Evolutionary conservation across 2,113 vertebrate species (phyloP).

Genomic region (Eretmodus cyanostictus): DNA sequence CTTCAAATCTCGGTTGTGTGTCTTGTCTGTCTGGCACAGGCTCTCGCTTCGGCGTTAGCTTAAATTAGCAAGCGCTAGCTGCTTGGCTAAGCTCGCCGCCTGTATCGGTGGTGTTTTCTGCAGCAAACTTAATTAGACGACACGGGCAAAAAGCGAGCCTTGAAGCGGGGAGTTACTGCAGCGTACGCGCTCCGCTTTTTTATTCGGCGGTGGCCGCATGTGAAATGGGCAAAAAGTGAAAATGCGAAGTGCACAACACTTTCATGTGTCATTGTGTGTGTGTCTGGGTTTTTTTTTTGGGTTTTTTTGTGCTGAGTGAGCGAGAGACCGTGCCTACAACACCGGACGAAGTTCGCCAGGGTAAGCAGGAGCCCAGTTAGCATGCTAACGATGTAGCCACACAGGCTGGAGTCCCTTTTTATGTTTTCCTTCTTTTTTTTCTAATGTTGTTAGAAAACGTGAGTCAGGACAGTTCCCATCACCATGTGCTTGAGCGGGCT

Average conservation of each 20-base stretch:
- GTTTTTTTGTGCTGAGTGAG: constrained; percentile 54
- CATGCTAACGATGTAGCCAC: constrained; percentile 56
- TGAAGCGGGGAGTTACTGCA: not conserved
- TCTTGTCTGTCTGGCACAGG: constrained; percentile 54
- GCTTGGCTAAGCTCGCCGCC: constrained; percentile 37
- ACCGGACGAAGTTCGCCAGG: constrained; percentile 59
- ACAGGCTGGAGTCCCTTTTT: constrained; percentile 1
- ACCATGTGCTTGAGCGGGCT: constrained; percentile 19
- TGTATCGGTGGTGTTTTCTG: constrained; percentile 51
- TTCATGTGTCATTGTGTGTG: constrained; percentile 35
- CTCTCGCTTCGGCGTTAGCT: constrained; percentile 62
- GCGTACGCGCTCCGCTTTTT: not conserved
- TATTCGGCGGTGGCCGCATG: not conserved
- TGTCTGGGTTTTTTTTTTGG: not conserved
- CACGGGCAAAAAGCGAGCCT: not conserved
- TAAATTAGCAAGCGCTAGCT: constrained; percentile 53
- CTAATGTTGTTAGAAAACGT: not conserved
- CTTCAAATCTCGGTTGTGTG: constrained; percentile 68
- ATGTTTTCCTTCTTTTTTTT: not conserved
- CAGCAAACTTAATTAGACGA: constrained; percentile 36
- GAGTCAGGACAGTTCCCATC: constrained; percentile 1
- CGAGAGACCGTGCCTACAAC: constrained; percentile 37
- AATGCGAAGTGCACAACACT: constrained; percentile 12
- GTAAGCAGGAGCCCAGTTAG: constrained; percentile 40
- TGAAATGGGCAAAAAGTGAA: not conserved